Conservation (phyloP, 2,888 invertebrate species). For the Dryocosmus kuriphilus region DNA sequence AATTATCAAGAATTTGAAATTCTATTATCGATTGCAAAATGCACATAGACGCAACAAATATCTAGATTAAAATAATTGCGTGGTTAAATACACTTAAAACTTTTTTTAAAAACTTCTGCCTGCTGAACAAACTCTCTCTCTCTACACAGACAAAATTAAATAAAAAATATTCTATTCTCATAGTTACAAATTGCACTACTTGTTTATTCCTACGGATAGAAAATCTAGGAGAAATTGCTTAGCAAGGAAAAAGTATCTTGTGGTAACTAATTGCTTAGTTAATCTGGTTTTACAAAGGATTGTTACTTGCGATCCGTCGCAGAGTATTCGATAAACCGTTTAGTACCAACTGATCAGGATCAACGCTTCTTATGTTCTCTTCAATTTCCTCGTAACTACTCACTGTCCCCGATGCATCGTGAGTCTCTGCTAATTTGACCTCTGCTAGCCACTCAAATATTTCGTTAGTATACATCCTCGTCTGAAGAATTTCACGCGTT, state of each 20-base stretch:
- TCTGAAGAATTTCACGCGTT: conserved; percentile 87
- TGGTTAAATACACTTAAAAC: neutral
- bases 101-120: neutral
- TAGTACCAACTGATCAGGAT: conserved; percentile 60
- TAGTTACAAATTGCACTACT: neutral
- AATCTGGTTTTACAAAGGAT: conserved; percentile 1
- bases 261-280: conserved; percentile 14
- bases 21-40: neutral
- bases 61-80: neutral
- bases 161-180: neutral
- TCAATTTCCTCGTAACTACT: conserved; percentile 63
- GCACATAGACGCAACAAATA: neutral
- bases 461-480: conserved; percentile 87
- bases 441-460: conserved; percentile 87
- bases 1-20: neutral
- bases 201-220: neutral
- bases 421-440: conserved; percentile 81
- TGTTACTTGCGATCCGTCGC: conserved; percentile 44
- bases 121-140: neutral
- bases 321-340: conserved; percentile 49
- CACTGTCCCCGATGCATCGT: conserved; percentile 52
- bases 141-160: neutral
- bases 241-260: neutral
- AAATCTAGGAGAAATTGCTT: neutral
- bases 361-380: conserved; percentile 57